phyloP scores from a whole-genome alignment of 2,888 invertebrate genomes.

The Lasioglossum villosulum region DNA sequence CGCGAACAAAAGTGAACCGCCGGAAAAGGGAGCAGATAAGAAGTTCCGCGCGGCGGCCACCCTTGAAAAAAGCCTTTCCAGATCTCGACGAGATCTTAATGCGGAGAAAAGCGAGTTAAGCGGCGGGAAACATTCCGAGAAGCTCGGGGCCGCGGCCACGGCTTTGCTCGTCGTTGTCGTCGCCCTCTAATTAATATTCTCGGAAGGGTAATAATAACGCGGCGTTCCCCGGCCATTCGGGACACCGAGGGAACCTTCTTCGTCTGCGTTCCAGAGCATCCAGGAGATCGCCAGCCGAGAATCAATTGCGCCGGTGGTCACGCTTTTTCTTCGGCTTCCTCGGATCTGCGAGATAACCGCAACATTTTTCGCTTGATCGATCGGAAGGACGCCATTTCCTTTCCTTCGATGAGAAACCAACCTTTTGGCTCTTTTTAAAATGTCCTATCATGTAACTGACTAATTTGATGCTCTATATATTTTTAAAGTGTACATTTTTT shows the following conservation, averaged over 20 bases:
- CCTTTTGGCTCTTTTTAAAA: not conserved
- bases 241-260: conserved; percentile 25
- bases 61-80: conserved; percentile 26
- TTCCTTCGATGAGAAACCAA: not conserved
- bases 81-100: conserved; percentile 17
- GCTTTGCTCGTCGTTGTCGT: conserved; percentile 53
- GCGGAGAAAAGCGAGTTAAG: conserved; percentile 29
- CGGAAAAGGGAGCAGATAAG: conserved; percentile 16
- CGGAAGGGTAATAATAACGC: conserved; percentile 76
- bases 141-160: conserved; percentile 54
- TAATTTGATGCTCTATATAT: not conserved
- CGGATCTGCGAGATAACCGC: not conserved
- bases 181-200: conserved; percentile 79
- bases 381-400: not conserved
- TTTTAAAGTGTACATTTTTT: no score
- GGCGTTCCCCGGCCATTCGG: conserved; percentile 5
- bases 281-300: conserved; percentile 10
- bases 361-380: conserved; percentile 20
- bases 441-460: not conserved
- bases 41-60: conserved; percentile 16
- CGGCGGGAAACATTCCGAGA: conserved; percentile 30
- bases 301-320: conserved; percentile 27
- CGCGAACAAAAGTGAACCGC: conserved; percentile 18
- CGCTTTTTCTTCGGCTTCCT: conserved; percentile 14
- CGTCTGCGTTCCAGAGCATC: conserved; percentile 20